phyloP scores from a whole-genome alignment of 2,113 vertebrate genomes.

The Amazona guildingii region DNA sequence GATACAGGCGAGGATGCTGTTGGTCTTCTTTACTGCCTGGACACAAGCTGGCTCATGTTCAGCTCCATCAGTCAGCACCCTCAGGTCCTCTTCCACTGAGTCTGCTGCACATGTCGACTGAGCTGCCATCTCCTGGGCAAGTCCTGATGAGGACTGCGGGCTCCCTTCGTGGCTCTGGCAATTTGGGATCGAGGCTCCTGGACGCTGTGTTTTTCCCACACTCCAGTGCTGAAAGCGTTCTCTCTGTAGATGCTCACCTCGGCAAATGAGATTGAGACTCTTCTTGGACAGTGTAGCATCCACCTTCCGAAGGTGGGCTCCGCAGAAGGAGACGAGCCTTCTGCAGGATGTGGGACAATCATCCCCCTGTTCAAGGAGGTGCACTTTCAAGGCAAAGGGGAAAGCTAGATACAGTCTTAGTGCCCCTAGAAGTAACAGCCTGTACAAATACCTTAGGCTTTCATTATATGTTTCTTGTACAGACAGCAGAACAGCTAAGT shows the following conservation, averaged over 20 bases:
- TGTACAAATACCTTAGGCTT: neutral
- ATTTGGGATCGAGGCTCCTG: neutral
- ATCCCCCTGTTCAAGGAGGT: neutral
- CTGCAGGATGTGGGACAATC: neutral
- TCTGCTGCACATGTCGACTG: neutral
- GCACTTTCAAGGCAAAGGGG: neutral
- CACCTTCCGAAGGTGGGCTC: neutral
- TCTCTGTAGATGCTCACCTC: neutral
- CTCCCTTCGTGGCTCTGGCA: neutral
- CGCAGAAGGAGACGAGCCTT: neutral
- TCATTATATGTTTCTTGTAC: neutral
- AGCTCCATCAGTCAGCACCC: neutral
- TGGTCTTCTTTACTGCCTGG: neutral
- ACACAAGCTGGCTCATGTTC: neutral
- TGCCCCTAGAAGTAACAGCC: neutral
- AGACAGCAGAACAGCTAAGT: neutral
- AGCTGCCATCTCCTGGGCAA: neutral
- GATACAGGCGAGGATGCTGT: neutral
- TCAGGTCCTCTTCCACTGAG: neutral
- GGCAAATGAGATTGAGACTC: neutral
- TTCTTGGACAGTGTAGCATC: neutral
- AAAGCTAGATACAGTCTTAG: neutral
- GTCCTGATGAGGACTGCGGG: neutral
- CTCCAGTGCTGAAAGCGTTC: neutral
- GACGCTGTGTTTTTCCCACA: neutral